Base-by-base conservation (phyloP, 2,888 invertebrate species). In the Hirtodrosophila histrioides region DNA sequence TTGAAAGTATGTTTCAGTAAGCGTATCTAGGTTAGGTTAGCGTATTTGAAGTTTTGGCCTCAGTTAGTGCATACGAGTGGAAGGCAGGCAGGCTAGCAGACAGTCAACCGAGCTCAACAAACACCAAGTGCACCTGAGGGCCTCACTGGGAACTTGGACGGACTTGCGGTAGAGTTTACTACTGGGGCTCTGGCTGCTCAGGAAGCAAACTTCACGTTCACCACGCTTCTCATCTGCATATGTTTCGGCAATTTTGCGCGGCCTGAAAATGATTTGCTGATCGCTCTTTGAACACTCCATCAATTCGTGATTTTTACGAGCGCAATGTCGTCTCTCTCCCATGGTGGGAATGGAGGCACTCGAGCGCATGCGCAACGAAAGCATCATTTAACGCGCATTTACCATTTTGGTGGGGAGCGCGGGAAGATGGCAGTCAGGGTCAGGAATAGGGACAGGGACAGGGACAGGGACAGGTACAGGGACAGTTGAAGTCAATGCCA, bases 301-400 rank as follows among this genome's bases (percentile, higher is more conserved):
- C 89, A 90, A 90, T 90, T 90, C 89, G 89, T 90, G 90, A 90
- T 90, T 89, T 89, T 90, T 90, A 90, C 83, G 90, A 90, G 88
- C 89, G 76, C 89, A 88, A 88, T 87, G 86, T 88, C 80, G 84
- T 77, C 44, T 31, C 55, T 41, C 71, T 64, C 64, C 53, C 35
- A 44, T 46, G 27, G 29, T 60, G 60, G 53, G 36, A 58, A 55
- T 61, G 65, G 35, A 48, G 46, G 64, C 64, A 69, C 61, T 71
- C 60, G 60, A 74, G 75, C 69, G 75, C 81, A 85, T 75, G 88
- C 84, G 87, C 79, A 86, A 82, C 89, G 81, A 88, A 88, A 88
- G 84, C 89, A 77, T 82, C 86, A 88, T 89, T 88, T 86, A 86
- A 88, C 82, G 83, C 86, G 89, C 84, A 81, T 88, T 88, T 88